These are phyloP conservation scores for Tragelaphus scriptus DNA, from an alignment of 2,113 vertebrate genomes.

Conservation along the genomic window DNA sequence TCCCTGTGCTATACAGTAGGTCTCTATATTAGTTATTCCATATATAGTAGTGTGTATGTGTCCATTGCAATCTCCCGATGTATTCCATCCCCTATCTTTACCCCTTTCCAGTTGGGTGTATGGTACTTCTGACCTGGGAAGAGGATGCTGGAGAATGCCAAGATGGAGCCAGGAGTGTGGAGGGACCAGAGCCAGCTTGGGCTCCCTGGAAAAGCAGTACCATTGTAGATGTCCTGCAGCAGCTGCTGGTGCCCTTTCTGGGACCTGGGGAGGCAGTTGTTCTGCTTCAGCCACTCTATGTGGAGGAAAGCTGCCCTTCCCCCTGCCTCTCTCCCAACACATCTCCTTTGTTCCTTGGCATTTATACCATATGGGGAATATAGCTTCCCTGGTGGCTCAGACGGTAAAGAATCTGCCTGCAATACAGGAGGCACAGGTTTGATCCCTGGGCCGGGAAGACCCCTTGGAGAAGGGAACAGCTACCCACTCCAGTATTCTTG, in stretches of 20 bases:
- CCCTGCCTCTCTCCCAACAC: rapidly evolving
- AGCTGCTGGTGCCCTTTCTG: neutral
- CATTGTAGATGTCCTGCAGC: neutral
- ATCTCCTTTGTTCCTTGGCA: neutral
- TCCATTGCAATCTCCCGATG: neutral
- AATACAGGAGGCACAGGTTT: neutral
- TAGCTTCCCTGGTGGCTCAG: neutral
- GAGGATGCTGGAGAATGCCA: neutral
- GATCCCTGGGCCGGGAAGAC: neutral
- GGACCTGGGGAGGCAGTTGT: neutral
- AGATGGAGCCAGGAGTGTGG: neutral
- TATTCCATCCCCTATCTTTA: neutral
- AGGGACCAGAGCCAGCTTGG: neutral
- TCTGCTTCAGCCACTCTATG: neutral
- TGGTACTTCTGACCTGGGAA: neutral
- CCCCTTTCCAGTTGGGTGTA: neutral
- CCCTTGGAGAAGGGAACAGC: neutral
- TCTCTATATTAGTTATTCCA: neutral
- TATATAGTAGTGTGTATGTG: neutral
- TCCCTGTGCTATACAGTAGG: neutral
- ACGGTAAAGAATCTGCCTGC: neutral
- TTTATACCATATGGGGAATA: neutral
- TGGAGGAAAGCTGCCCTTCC: neutral
- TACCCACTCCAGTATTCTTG: neutral
- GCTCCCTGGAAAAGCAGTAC: neutral